Evolutionary conservation across 2,888 invertebrate species (phyloP).

Genomic region (Eupithecia abbreviata): DNA sequence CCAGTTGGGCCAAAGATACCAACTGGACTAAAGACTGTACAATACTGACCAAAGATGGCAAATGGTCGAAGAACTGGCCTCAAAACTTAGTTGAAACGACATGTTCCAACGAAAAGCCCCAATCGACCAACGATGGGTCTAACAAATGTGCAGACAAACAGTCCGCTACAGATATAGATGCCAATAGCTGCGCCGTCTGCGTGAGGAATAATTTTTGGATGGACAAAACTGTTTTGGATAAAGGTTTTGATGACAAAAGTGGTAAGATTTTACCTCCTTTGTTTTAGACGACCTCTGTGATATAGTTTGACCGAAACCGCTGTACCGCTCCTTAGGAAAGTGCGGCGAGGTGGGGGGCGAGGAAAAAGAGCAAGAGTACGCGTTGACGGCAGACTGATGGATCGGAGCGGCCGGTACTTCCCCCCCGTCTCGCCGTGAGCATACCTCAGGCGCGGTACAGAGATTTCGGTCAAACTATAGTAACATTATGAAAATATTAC

Average conservation of each 20-base stretch:
- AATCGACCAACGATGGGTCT: background rate
- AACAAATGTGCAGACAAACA: background rate
- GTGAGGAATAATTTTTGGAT: slow-evolving; percentile 60
- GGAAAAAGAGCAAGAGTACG: no score
- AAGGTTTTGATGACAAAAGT: slow-evolving; percentile 45
- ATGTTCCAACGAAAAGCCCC: background rate
- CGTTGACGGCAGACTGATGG: no score
- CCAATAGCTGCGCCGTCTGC: slow-evolving; percentile 56
- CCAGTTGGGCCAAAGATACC: background rate
- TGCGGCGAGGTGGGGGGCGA: no score
- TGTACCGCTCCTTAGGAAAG: no score
- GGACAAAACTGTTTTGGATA: slow-evolving; percentile 46
- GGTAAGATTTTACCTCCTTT: slow-evolving; percentile 52
- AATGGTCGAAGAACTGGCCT: background rate
- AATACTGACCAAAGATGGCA: background rate
- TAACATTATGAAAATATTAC: no score
- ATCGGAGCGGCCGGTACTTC: no score
- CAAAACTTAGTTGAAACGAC: background rate
- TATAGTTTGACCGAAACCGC: no score
- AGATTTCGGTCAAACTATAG: no score
- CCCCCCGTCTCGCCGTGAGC: no score
- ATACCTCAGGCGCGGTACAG: no score
- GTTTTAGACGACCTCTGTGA: background rate
- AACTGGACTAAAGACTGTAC: background rate
- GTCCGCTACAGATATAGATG: slow-evolving; percentile 40